Evolutionary conservation across 2,888 invertebrate genomes (phyloP), one percentile per base, ranked within the genome.

Genomic region (Zonitis immaculata): DNA sequence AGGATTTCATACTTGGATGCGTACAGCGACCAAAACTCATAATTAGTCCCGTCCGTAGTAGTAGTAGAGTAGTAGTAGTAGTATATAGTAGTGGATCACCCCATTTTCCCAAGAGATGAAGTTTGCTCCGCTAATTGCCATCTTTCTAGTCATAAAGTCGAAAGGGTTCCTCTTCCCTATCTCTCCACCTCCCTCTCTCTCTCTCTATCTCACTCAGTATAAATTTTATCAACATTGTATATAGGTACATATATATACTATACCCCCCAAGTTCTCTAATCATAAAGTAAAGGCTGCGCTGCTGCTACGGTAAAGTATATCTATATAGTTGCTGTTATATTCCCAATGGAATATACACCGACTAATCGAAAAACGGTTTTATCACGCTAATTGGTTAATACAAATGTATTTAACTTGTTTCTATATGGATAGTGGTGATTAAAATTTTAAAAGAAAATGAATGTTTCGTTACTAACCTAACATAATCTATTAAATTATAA

Each of bases 1-100:
- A 73, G 70, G 68, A 71, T 72, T 73, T 70, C 72, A 69, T 70
- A 68, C 62, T 62, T 62, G 60, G 62, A 58, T 58, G 63, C 59
- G 62, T 60, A 44, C 53, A 49, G 54, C 58, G 60, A 61, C 63
- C 66, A 67, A 66, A 67, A 67, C 63, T 67, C 65, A 65, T 67
- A 68, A 68, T 68, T 68, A 68, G 68, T 35, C 58, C 54, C n/a
- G n/a, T n/a, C n/a, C n/a, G n/a, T n/a, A n/a, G n/a, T n/a, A n/a
- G n/a, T n/a, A n/a, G n/a, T n/a, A n/a, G n/a, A n/a, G n/a, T n/a
- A n/a, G n/a, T n/a, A n/a, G n/a, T n/a, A n/a, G n/a, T n/a, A n/a
- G n/a, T n/a, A n/a, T n/a, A n/a, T 51, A 57, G 55, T 57, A 56
- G 56, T 50, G 60, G 58, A 60, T 65, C 66, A n/a, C n/a, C 63